Evolutionary conservation across 2,797 vertebrate species (phyloP).

Genomic region (Tauraco hartlaubi): DNA sequence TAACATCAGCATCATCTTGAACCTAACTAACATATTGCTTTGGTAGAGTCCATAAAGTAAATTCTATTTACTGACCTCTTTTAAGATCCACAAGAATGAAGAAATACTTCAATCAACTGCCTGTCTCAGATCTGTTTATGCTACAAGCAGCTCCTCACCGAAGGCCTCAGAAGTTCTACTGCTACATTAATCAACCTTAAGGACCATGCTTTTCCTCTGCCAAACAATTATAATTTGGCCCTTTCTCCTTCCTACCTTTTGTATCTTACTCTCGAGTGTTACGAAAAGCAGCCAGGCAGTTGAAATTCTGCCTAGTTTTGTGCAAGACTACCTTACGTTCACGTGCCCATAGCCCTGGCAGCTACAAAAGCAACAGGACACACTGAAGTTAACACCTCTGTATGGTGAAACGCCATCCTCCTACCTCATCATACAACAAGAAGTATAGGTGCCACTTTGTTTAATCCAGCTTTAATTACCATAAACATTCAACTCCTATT

Average conservation of each 20-base stretch:
- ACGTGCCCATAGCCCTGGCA: not conserved
- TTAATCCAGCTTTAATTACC: not conserved
- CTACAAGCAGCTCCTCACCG: not conserved
- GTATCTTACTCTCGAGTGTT: not conserved
- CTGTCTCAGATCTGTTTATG: not conserved
- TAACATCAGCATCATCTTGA: not conserved
- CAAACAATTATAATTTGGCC: not conserved
- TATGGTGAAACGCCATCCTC: not conserved
- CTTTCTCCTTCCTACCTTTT: not conserved
- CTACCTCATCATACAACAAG: not conserved
- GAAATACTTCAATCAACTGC: conserved; percentile 23
- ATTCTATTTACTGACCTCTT: conserved; percentile 28
- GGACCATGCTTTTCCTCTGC: not conserved
- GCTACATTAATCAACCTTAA: conserved; percentile 13
- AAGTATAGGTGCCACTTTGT: not conserved
- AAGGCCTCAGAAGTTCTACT: conserved; percentile 7
- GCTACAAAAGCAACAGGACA: not conserved
- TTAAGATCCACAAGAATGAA: conserved; percentile 25
- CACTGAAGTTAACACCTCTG: not conserved
- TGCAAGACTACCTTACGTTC: not conserved
- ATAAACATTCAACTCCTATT: not conserved
- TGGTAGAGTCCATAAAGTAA: not conserved
- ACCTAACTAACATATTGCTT: not conserved
- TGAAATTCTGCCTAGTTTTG: not conserved
- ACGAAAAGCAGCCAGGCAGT: not conserved